Evolutionary conservation across 2,888 invertebrate species (phyloP).

Genomic region (Coelogynopora nodosa): DNA sequence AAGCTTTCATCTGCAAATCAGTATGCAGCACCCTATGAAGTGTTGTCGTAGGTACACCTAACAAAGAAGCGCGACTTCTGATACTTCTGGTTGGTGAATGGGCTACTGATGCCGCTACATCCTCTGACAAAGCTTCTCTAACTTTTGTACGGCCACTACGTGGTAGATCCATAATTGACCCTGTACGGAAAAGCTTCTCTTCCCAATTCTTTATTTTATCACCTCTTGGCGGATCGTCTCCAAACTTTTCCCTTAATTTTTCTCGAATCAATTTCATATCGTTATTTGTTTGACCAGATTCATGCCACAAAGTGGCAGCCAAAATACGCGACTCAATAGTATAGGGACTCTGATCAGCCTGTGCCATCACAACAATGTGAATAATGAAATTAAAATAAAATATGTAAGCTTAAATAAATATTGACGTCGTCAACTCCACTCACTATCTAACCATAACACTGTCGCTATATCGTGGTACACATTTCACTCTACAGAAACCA

Average conservation of each 20-base stretch:
- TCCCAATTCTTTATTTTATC: not conserved
- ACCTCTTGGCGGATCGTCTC: not conserved
- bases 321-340: not conserved
- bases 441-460: not conserved
- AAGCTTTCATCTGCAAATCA: not conserved
- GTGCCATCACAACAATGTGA: not conserved
- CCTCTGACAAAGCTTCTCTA: not conserved
- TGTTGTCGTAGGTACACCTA: not conserved
- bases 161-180: not conserved
- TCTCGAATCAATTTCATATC: not conserved
- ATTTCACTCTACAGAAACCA: not conserved
- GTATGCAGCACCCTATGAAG: not conserved
- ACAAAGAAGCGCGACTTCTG: not conserved
- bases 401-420: not conserved
- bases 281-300: not conserved
- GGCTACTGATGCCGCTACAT: not conserved
- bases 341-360: not conserved
- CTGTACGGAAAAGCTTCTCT: not conserved
- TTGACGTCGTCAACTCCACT: not conserved
- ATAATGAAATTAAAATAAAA: not conserved
- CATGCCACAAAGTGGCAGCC: not conserved
- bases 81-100: not conserved
- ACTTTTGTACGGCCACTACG: not conserved
- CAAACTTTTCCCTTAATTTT: not conserved
- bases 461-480: not conserved